Conservation (phyloP, 2,113 vertebrate genomes). For the Triplophysa dalaica region DNA sequence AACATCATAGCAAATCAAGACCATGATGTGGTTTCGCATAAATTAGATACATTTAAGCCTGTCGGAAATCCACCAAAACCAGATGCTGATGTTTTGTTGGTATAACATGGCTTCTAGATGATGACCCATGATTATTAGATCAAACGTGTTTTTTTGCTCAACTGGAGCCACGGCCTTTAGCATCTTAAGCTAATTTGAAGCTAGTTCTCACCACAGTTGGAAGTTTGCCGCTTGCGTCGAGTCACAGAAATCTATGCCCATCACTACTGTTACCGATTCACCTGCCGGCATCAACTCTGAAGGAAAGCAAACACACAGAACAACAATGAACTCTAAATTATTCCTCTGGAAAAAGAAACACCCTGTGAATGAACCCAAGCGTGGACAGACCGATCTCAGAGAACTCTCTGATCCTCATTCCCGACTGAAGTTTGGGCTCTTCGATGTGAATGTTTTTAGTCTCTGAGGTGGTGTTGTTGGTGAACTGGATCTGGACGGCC, state of each 20-base stretch:
- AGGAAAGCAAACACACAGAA: not conserved
- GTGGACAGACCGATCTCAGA: constrained; percentile 84
- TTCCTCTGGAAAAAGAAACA: not conserved
- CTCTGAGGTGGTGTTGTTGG: constrained; percentile 83
- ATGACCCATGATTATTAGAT: not conserved
- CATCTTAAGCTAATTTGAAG: too few relatives aligned
- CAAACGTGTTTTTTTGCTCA: too few relatives aligned
- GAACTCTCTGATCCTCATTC: constrained; percentile 93
- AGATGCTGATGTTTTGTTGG: not conserved
- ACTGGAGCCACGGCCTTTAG: too few relatives aligned
- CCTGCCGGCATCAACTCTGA: constrained; percentile 84
- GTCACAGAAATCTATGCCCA: constrained; percentile 98
- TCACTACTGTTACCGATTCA: constrained; percentile 77
- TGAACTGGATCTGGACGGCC: constrained; percentile 91
- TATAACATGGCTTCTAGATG: too few relatives aligned
- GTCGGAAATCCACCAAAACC: not conserved
- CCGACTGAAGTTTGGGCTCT: constrained; percentile 84
- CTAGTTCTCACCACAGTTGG: constrained; percentile 87
- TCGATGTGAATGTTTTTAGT: constrained; percentile 83
- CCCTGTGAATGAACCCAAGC: not conserved
- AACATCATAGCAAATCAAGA: not conserved
- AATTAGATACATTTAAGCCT: not conserved
- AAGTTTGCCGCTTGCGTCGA: constrained; percentile 97
- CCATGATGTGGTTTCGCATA: not conserved
- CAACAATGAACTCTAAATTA: constrained; percentile 6